Evolutionary conservation across 2,888 invertebrate genomes (phyloP).

Genomic region (Sminthurinus aureus): DNA sequence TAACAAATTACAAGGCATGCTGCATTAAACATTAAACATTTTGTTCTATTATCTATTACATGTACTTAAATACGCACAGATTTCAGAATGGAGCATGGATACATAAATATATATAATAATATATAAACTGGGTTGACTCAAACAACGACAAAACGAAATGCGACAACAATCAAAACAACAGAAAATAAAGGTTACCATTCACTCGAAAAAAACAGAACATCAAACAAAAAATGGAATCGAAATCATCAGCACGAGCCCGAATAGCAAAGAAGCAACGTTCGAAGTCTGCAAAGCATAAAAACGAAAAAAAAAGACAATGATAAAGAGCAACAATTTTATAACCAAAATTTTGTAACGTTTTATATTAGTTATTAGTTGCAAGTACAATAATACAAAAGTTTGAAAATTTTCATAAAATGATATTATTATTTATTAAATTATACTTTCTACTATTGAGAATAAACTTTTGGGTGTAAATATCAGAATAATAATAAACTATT

Average conservation of each 20-base stretch:
- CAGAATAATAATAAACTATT: no score
- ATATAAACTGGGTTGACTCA: no score
- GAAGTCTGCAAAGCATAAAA: slow-evolving; percentile 52
- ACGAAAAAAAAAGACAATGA: slow-evolving; percentile 30
- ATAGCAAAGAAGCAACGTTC: slow-evolving; percentile 58
- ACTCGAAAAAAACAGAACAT: neutral
- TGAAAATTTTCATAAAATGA: neutral
- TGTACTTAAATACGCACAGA: neutral
- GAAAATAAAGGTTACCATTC: neutral
- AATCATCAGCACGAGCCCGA: slow-evolving; percentile 66
- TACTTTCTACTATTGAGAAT: neutral
- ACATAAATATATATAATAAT: no score
- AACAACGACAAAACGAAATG: no score
- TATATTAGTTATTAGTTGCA: neutral
- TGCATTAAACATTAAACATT: no score
- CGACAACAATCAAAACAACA: no score
- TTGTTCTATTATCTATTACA: neutral
- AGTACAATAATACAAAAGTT: neutral
- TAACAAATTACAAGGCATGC: no score
- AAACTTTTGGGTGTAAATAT: neutral
- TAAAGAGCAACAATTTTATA: neutral
- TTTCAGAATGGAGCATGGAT: neutral
- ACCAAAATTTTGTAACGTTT: neutral
- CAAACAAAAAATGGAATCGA: slow-evolving; percentile 11
- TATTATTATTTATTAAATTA: no score